Conservation (phyloP, 1,140 invertebrate genomes). For the Aphidius ervi region DNA sequence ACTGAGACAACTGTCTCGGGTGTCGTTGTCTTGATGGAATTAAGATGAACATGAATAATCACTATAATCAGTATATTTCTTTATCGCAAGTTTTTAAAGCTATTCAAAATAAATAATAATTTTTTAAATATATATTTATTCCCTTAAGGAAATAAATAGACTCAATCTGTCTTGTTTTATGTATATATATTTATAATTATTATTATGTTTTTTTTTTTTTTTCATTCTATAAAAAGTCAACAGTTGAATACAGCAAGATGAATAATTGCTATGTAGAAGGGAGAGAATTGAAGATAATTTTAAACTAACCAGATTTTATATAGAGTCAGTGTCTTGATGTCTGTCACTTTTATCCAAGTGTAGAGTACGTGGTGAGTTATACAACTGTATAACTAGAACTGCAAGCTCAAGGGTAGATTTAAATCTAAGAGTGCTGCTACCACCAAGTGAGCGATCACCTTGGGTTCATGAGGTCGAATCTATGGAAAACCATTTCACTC, state of each 20-base stretch:
- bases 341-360: conserved; percentile 20
- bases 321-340: too few relatives aligned
- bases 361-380: conserved; percentile 12
- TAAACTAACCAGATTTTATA: too few relatives aligned
- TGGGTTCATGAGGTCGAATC: conserved; percentile 35
- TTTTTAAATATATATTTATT: too few relatives aligned
- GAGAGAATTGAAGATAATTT: conserved; percentile 42
- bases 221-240: too few relatives aligned
- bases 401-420: conserved; percentile 37
- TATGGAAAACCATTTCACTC: conserved; percentile 17
- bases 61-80: too few relatives aligned
- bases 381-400: conserved; percentile 10
- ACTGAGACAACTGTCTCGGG: conserved; percentile 7
- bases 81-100: neutral
- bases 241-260: conserved; percentile 27
- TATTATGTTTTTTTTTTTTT: too few relatives aligned
- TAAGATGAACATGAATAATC: conserved; percentile 2
- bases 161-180: too few relatives aligned
- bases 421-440: conserved; percentile 28
- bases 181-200: too few relatives aligned
- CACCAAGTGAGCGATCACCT: conserved; percentile 43
- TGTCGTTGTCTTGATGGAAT: conserved; percentile 11
- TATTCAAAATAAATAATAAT: neutral
- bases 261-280: conserved; percentile 48
- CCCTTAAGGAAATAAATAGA: too few relatives aligned